These are phyloP conservation scores for Cottus gobio DNA, from an alignment of 2,113 vertebrate genomes.

Conservation along the genomic window DNA sequence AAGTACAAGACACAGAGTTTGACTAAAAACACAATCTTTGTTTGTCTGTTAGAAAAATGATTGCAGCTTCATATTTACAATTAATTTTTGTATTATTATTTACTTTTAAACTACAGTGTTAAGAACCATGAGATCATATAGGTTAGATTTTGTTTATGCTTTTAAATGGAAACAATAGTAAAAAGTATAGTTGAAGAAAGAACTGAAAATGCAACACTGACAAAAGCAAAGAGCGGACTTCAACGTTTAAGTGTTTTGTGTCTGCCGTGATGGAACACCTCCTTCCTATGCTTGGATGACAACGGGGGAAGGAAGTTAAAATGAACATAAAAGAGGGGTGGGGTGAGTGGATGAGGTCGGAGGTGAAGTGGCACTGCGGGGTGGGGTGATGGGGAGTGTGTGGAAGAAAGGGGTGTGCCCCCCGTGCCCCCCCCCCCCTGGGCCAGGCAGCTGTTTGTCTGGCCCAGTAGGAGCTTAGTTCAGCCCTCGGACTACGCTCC, in stretches of 20 bases:
- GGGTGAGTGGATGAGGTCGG: slow-evolving; percentile 79
- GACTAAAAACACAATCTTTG: not conserved
- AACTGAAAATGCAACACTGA: not conserved
- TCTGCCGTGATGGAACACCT: slow-evolving; percentile 67
- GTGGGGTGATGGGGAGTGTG: slow-evolving; percentile 70
- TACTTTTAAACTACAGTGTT: not conserved
- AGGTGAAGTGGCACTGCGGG: slow-evolving; percentile 81
- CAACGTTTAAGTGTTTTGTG: slow-evolving; percentile 57
- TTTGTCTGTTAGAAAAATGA: not conserved
- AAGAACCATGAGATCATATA: not conserved
- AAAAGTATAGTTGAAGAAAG: slow-evolving; percentile 1
- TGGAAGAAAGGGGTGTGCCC: slow-evolving; percentile 70
- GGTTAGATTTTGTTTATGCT: not conserved
- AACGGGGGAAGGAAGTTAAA: slow-evolving; percentile 78
- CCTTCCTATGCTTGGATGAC: slow-evolving; percentile 64
- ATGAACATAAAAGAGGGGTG: slow-evolving; percentile 78
- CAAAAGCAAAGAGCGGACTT: slow-evolving; percentile 19
- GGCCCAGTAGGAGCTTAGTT: slow-evolving; percentile 76
- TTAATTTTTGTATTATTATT: not conserved
- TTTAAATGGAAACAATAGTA: not conserved
- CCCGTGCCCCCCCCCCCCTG: slow-evolving; percentile 47
- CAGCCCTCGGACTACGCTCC: slow-evolving; percentile 77
- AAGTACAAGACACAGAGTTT: not conserved
- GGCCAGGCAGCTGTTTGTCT: slow-evolving; percentile 80
- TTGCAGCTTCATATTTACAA: not conserved